Evolutionary conservation across 2,113 vertebrate genomes (phyloP), one percentile per base, ranked within the genome.

Genomic region (Hippopotamus amphibius): DNA sequence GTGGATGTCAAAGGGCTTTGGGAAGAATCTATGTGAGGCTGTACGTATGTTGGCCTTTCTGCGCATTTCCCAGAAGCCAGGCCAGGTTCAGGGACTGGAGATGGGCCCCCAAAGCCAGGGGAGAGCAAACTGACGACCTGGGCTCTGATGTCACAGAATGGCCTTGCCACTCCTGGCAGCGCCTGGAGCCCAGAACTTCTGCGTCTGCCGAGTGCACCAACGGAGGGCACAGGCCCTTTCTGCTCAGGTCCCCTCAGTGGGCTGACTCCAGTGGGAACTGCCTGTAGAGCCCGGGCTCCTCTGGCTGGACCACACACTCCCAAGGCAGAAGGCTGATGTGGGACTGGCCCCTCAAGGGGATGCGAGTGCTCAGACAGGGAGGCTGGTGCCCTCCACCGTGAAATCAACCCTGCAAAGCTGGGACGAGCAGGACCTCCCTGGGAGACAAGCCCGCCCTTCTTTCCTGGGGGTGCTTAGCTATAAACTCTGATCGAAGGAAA

Each of bases 271-370:
- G 6, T 17, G 66, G 41, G 28, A 72, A 68, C 19, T 3, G 0
- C 19, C 9, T 14, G 19, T 69, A 82, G 79, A 66, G 46, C 6
- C 83, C 41, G 53, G 46, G 4, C 30, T 80, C 26, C 48, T 57
- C 61, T 43, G 2, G 46, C 37, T 48, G 13, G 66, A 21, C 50
- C 17, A 7, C 33, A 4, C 12, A 7, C 14, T 61, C 9, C 76
- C 33, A 1, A 13, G 15, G 28, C 33, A 71, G 9, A 9, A 37
- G 55, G 33, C 26, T 0, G 0, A 6, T 11, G 59, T 7, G 11
- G 21, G 46, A n/a, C 8, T 17, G 55, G 50, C 48, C 28, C 1
- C 46, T 28, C 13, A 10, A 5, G 15, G 16, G 8, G 26, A 41
- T 63, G 30, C n/a, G 16, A 16, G 26, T 7, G 33, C 26, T 33